A percentile compares a stretch with the other conserved stretches of the same genome.
phyloP scores from a whole-genome alignment of 2,888 invertebrate genomes.

The Nomada hirtipes region DNA sequence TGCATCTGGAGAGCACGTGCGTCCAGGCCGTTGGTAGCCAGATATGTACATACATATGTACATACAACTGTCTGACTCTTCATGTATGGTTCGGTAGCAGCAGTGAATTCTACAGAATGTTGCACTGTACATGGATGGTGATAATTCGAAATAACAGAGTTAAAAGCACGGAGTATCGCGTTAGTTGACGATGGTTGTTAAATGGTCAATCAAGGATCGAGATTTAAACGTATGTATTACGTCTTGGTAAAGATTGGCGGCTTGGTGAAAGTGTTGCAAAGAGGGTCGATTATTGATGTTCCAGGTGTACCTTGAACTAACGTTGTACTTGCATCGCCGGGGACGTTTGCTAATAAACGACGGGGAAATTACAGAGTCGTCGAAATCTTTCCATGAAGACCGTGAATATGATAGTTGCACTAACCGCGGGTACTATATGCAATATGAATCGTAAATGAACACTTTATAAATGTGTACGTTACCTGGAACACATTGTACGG shows the following conservation, averaged over 20 bases:
- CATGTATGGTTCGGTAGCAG: neutral
- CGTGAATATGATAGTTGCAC: neutral
- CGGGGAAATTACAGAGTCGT: neutral
- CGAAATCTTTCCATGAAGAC: neutral
- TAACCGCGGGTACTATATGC: neutral
- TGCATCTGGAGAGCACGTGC: neutral
- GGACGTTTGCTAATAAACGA: neutral
- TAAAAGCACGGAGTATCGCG: neutral
- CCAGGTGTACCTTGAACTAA: conserved; percentile 7
- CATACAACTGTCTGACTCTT: neutral
- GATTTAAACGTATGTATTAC: neutral
- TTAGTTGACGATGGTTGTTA: neutral
- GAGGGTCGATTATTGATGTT: conserved; percentile 10
- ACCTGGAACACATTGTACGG: too few relatives aligned
- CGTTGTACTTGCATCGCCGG: neutral
- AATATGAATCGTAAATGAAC: neutral
- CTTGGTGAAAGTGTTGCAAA: conserved; percentile 20
- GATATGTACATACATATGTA: too few relatives aligned
- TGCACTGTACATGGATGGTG: neutral
- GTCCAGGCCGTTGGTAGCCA: too few relatives aligned
- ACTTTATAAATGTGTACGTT: too few relatives aligned
- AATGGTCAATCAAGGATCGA: neutral
- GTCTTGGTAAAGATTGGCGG: neutral
- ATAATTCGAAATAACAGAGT: neutral
- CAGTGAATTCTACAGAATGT: neutral